phyloP scores from a whole-genome alignment of 1,140 invertebrate genomes.

The Scylla paramamosain region DNA sequence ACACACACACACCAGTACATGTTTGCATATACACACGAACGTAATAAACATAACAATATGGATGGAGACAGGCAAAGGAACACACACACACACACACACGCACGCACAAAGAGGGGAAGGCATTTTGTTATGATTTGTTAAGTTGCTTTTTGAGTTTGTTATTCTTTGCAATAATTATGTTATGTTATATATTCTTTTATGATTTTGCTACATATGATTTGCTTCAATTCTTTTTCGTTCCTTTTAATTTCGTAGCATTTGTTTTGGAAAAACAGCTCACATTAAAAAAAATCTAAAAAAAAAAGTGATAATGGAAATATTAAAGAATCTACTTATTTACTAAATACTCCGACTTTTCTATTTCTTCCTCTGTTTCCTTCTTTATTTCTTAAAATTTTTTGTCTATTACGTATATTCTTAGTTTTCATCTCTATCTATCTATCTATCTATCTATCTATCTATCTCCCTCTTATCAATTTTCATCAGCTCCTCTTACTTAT shows the following conservation, averaged over 20 bases:
- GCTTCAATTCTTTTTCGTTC: not conserved
- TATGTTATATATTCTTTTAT: not conserved
- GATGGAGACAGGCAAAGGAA: not conserved
- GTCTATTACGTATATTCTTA: not conserved
- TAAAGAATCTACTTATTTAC: not conserved
- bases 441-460: not conserved
- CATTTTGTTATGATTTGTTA: not conserved
- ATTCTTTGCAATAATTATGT: slow-evolving; percentile 46
- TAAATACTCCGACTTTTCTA: not conserved
- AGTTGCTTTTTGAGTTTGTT: not conserved
- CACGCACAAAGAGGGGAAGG: too few relatives aligned
- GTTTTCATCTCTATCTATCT: not conserved
- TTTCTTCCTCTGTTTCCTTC: not conserved
- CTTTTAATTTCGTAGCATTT: slow-evolving; percentile 34
- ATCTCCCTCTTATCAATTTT: not conserved
- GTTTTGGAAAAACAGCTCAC: not conserved
- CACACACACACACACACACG: not conserved
- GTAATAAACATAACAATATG: too few relatives aligned
- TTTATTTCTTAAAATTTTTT: not conserved
- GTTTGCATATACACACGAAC: not conserved
- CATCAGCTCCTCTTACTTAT: not conserved
- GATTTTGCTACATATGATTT: not conserved
- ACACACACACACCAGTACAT: not conserved
- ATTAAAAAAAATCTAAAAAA: slow-evolving; percentile 32
- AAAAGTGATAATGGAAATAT: not conserved